A percentile compares a stretch with the other conserved stretches of the same genome.
phyloP scores from a whole-genome alignment of 2,113 vertebrate species.

The Indicator maculatus region DNA sequence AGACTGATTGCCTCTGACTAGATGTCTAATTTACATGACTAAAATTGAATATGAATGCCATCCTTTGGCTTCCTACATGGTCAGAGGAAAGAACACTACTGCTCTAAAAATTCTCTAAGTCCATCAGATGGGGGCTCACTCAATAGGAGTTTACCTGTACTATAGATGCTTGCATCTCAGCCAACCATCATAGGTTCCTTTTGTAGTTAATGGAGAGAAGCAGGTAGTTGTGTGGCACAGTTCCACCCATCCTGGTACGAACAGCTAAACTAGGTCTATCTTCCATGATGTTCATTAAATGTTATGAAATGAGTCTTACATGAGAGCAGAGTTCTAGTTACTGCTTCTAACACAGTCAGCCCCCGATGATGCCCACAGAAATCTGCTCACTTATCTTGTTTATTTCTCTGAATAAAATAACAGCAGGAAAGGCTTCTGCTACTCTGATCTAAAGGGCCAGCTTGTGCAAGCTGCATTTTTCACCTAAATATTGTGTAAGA shows the following conservation, averaged over 20 bases:
- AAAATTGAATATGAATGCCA: background rate
- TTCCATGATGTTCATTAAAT: background rate
- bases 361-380: background rate
- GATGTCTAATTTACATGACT: background rate
- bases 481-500: background rate
- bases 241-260: background rate
- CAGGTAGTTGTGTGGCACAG: background rate
- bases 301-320: background rate
- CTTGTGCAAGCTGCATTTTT: background rate
- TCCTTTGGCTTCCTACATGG: background rate
- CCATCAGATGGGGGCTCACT: background rate
- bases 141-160: background rate
- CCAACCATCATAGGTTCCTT: background rate
- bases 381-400: background rate
- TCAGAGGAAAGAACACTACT: background rate
- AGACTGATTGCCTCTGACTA: background rate
- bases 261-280: background rate
- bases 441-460: background rate
- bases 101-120: background rate
- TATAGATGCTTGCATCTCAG: background rate
- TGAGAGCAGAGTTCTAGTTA: background rate
- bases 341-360: background rate
- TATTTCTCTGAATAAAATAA: slow-evolving; percentile 3
- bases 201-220: background rate
- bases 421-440: background rate